phyloP scores from a whole-genome alignment of 2,113 vertebrate species.

The Tinamus guttatus region DNA sequence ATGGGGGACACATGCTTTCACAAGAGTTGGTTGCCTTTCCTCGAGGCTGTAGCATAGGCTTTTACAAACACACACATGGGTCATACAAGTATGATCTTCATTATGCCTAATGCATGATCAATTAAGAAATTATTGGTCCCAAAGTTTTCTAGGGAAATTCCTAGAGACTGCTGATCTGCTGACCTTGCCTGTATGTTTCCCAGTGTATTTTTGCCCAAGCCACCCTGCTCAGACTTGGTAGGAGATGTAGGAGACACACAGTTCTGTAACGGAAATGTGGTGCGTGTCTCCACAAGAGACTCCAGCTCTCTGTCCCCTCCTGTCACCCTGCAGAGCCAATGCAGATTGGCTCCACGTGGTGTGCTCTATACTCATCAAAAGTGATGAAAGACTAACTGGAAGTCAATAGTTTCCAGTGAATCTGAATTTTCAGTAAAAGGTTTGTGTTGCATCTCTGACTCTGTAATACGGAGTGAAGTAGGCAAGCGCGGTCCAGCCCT shows the following conservation, averaged over 20 bases:
- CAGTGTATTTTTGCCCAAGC: background rate
- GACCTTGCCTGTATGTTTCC: background rate
- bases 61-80: background rate
- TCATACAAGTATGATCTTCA: background rate
- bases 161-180: background rate
- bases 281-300: background rate
- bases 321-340: background rate
- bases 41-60: background rate
- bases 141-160: background rate
- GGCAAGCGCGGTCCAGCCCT: background rate
- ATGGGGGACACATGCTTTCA: background rate
- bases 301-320: background rate
- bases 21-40: background rate
- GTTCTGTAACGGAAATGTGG: background rate
- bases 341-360: background rate
- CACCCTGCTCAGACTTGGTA: background rate
- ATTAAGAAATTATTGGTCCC: background rate
- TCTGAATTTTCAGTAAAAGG: background rate
- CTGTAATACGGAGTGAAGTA: background rate
- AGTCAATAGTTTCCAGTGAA: background rate
- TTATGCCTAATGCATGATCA: background rate
- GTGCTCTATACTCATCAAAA: background rate
- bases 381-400: background rate
- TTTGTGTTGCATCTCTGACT: background rate
- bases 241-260: background rate